Evolutionary conservation across 2,113 vertebrate genomes (phyloP).

Genomic region (Puma concolor): DNA sequence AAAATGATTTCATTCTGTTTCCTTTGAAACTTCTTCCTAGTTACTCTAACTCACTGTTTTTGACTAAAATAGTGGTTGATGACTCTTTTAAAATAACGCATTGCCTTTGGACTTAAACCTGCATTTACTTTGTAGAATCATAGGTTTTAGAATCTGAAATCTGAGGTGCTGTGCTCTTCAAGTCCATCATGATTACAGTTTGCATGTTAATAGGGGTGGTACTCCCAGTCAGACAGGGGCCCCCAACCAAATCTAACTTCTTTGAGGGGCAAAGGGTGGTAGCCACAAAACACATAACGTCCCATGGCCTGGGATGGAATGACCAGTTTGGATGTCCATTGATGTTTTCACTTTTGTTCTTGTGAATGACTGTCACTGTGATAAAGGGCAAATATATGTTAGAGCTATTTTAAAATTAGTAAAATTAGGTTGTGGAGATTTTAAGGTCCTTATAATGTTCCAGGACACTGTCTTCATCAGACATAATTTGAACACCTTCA

Average conservation of each 20-base stretch:
- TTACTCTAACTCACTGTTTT: conserved; percentile 42
- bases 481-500: not conserved
- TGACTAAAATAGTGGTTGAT: not conserved
- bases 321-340: not conserved
- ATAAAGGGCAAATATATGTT: not conserved
- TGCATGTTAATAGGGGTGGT: not conserved
- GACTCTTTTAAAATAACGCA: conserved; percentile 52
- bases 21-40: conserved; percentile 33
- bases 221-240: not conserved
- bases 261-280: not conserved
- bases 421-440: not conserved
- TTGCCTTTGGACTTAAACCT: conserved; percentile 52
- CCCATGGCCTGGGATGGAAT: not conserved
- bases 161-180: not conserved
- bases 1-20: conserved; percentile 9
- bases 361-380: not conserved
- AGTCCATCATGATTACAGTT: not conserved
- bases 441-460: not conserved
- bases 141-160: not conserved
- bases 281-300: not conserved
- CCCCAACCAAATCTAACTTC: not conserved
- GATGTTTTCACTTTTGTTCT: not conserved
- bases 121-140: conserved; percentile 52
- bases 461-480: not conserved
- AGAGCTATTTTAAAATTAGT: conserved; percentile 19